Evolutionary conservation across 1,140 invertebrate species (phyloP).

Genomic region (Lordiphosa mommai): DNA sequence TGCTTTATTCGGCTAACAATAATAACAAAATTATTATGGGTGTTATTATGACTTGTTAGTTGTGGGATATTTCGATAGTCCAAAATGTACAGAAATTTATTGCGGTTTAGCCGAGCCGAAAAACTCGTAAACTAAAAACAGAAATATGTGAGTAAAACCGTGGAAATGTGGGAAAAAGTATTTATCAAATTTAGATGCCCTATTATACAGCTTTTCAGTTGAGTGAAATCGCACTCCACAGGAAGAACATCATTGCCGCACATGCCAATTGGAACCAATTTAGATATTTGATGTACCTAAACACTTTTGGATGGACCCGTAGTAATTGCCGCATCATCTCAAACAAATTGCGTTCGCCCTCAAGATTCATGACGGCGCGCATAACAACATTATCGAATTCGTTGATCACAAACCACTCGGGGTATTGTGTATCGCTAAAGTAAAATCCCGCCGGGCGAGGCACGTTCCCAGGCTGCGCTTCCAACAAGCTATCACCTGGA

Average conservation of each 20-base stretch:
- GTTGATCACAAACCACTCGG: constrained; percentile 18
- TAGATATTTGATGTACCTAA: neutral
- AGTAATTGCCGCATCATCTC: neutral
- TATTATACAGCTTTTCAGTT: neutral
- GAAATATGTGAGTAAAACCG: too few relatives aligned
- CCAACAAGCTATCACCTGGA: neutral
- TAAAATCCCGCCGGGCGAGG: constrained; percentile 39
- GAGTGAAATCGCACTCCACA: neutral
- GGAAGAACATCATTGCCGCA: neutral
- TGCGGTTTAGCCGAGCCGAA: neutral
- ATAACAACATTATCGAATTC: neutral
- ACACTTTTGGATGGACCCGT: neutral
- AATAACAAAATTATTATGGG: neutral
- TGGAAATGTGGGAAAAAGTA: too few relatives aligned
- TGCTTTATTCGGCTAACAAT: neutral
- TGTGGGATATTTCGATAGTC: neutral
- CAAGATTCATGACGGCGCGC: neutral
- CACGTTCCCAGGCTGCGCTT: constrained; percentile 35
- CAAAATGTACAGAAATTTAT: constrained; percentile 11
- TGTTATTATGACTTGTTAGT: neutral
- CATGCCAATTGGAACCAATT: constrained; percentile 6
- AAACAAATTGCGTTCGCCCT: neutral
- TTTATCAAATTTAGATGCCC: neutral
- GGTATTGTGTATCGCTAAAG: neutral
- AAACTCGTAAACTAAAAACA: neutral